Evolutionary conservation across 2,113 vertebrate species (phyloP), one percentile per base, ranked within the genome.

Genomic region (Apaloderma vittatum): DNA sequence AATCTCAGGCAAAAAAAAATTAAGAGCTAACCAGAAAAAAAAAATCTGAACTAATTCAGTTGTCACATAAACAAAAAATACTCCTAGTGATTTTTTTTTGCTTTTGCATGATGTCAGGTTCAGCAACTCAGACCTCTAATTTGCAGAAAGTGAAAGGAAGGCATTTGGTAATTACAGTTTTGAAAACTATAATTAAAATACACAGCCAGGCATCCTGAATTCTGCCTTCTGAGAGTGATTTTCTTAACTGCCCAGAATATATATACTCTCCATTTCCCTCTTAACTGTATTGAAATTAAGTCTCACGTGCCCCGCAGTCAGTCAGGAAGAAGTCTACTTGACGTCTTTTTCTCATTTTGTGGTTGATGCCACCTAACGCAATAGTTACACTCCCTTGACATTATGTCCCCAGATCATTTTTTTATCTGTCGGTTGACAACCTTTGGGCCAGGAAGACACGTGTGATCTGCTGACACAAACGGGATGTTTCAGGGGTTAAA

Each of bases 121-220:
- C 82, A 88, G 51, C 70, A 82, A 34, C 40, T 88, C 78, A 88
- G 66, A 78, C 43, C 32, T 88, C 27, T 77, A 88, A 88, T 78
- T 85, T 86, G 15, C 43, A 67, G 57, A 16, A 94, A 92, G 48
- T 63, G 19, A 81, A 90, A 89, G 36, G 67, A 87, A 90, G 37
- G 4, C 29, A 71, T 88, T 85, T 85, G 74, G 82, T 78, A 93
- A 82, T 57, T 46, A 54, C 24, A 58, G 22, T 90, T 93, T 92
- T 82, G 75, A 66, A 95, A 94, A 75, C 43, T 46, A 1, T 71
- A 67, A 88, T 88, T 93, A 90, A 93, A 94, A 90, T 81, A 63
- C 70, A 90, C 73, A 88, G 36, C 36, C 27, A 78, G 66, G 43
- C 24, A 87, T 74, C 55, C 65, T 74, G 55, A 92, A 66, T 87